Evolutionary conservation across 2,797 vertebrate species (phyloP).

Genomic region (Takifugu rubripes): DNA sequence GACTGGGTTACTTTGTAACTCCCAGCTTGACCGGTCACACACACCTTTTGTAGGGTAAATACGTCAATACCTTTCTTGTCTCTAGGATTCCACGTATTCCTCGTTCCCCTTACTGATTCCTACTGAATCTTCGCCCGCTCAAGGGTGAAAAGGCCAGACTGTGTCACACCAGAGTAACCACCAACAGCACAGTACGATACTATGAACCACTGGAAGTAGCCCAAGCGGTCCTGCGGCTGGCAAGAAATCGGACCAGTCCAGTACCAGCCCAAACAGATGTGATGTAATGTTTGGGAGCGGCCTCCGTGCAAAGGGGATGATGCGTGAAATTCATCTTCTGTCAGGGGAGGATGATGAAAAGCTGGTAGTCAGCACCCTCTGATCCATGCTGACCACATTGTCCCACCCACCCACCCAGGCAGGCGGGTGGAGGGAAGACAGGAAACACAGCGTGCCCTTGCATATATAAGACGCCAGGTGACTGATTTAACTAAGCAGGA

Average conservation of each 20-base stretch:
- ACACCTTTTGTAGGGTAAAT: constrained; percentile 37
- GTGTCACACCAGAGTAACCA: constrained; percentile 55
- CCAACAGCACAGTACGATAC: constrained; percentile 54
- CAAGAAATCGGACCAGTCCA: constrained; percentile 24
- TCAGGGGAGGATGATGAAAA: constrained; percentile 51
- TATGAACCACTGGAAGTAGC: constrained; percentile 52
- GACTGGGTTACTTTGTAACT: constrained; percentile 21
- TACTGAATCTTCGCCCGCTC: constrained; percentile 31
- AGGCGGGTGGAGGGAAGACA: constrained; percentile 29
- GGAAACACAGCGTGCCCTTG: not conserved
- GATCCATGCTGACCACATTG: constrained; percentile 36
- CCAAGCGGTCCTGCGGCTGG: constrained; percentile 38
- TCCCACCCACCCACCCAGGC: constrained; percentile 38
- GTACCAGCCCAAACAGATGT: constrained; percentile 38
- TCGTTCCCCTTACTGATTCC: constrained; percentile 34
- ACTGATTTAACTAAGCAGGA: constrained; percentile 6
- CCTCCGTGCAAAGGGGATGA: constrained; percentile 47
- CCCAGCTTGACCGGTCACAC: constrained; percentile 7
- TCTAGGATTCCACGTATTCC: constrained; percentile 42
- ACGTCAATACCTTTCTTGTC: constrained; percentile 23
- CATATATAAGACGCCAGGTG: constrained; percentile 12
- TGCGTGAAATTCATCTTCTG: constrained; percentile 55
- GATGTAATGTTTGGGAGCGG: constrained; percentile 32
- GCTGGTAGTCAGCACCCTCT: constrained; percentile 54
- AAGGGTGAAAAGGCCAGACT: constrained; percentile 51